Evolutionary conservation across 2,113 vertebrate species (phyloP), one percentile per base, ranked within the genome.

Genomic region (Sebastes fasciatus): DNA sequence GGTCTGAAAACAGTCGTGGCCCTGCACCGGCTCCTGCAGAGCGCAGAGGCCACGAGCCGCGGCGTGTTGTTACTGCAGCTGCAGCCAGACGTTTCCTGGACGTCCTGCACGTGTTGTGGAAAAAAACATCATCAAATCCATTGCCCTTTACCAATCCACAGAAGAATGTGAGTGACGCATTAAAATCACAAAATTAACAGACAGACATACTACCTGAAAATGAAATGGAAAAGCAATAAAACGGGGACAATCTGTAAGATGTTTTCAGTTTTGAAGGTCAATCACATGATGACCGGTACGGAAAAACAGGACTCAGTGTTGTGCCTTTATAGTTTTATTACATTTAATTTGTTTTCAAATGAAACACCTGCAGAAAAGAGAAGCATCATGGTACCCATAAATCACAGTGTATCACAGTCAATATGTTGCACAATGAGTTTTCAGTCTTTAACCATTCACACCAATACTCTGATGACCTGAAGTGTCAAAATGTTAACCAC

Each of bases 31-130:
- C 75, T 82, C 80, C 85, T 67, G 79, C 83, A 72, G 84, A 82
- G 82, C 71, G 1, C 19, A 63, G 74, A 68, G 80, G 63, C 58
- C 70, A 72, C 68, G 2, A 58, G 58, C 52, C 46, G 51, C 23
- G 43, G 54, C 1, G 7, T 84, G 85, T 83, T 90, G 86, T 83
- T 82, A 49, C 71, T 55, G 75, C 74, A 77, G 85, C 88, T 86
- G 63, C 66, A 85, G 82, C 84, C 91, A 93, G 84, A 89, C 79
- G 1, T 89, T 91, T 92, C 91, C 91, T 92, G 86, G 85, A 86
- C 55, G 54, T 88, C 81, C 90, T 67, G 83, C 88, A 90, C 54
- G 65, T 91, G 87, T 68, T 8, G 43, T 74, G 85, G 88, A 92
- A 90, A 91, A 93, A 92, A 70, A 86, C 75, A 80, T 58, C 69